Evolutionary conservation across 2,888 invertebrate species (phyloP), one percentile per base, ranked within the genome.

Genomic region (Acleris laterana): DNA sequence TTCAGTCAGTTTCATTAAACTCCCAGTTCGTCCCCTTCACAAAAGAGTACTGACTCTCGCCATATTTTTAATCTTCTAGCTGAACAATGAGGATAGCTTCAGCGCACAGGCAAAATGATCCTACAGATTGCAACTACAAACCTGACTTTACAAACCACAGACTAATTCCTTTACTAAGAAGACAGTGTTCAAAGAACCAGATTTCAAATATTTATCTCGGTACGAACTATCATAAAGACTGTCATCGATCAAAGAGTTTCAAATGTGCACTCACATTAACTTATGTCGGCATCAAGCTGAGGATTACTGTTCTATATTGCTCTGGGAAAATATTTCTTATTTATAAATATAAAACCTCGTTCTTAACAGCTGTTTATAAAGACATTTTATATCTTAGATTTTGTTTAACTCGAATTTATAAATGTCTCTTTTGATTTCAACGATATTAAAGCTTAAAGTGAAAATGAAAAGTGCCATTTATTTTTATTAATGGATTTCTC

Each of bases 1-100:
- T 69, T 74, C 71, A 72, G 74, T 78, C 77, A 77, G 79, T 82
- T 84, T 84, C 80, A 83, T 84, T 84, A 80, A 81, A 82, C 79
- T 69, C 74, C 69, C 74, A 72, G 77, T 76, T 70, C 74, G 75
- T 75, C 75, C 76, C 72, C 59, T 58, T 70, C 73, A 81, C 79
- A 82, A 81, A 83, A 79, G 79, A 76, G 70, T 72, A 74, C 76
- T 72, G 71, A 74, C 72, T 77, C 70, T 66, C 72, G 76, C 77
- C 77, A 83, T 81, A 82, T 83, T 84, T 84, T 85, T 83, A 84
- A 84, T 84, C 82, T 82, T 76, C 78, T 73, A 74, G 70, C 76
- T 73, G 79, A 79, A 83, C 82, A 83, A 83, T 72, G 67, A 63
- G 60, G 55, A 59, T 63, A 53, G 69, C 67, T 67, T 63, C 67